Base-by-base conservation (phyloP, 64 coral and sea anemone species). In the Actinia equina region DNA sequence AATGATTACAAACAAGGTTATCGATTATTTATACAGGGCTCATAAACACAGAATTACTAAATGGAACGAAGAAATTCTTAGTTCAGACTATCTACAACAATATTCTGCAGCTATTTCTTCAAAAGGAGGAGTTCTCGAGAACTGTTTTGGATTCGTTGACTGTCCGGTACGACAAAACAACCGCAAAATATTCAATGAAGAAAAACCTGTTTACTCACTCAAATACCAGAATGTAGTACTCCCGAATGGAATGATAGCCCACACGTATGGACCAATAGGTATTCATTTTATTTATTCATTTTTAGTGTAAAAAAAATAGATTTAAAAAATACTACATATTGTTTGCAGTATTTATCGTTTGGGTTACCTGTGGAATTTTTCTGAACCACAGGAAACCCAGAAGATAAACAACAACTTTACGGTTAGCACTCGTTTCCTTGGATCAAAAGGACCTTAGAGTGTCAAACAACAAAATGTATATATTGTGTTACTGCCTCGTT, bases 81-180 rank as follows among this genome's bases (percentile, higher is more conserved):
- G 80, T 61, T 20, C 88, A 58, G 74, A 22, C 54, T 17, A 52
- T 51, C 42, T 51, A 41, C 71, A 88, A 77, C 43, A 11, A 53
- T 88, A 88, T 88, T 43, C 86, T 15, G 80, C 17, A 2, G 80
- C 80, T 5, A 82, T 82, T 49, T 52, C 80, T 44, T 74, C 27
- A 10, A 74, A 74, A 67, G 86, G 77, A 44, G 56, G 76, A 76
- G 25, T 51, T 18, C 14, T 88, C 7, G 26, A 88, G 17, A 88
- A 88, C 54, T 88, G 86, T 88, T 88, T 88, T 88, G 86, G 74
- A 12, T 88, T 88, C 79, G 86, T 88, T 62, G 86, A 80, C 54
- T 56, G 71, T 9, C 77, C 86, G 22, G 71, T 74, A 13, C 7
- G 13, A 74, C 69, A 6, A 74, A 74, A 74, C 25, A 74, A 74